Evolutionary conservation across 2,113 vertebrate species (phyloP), one percentile per base, ranked within the genome.

Genomic region (Psittacula cyanocephala): DNA sequence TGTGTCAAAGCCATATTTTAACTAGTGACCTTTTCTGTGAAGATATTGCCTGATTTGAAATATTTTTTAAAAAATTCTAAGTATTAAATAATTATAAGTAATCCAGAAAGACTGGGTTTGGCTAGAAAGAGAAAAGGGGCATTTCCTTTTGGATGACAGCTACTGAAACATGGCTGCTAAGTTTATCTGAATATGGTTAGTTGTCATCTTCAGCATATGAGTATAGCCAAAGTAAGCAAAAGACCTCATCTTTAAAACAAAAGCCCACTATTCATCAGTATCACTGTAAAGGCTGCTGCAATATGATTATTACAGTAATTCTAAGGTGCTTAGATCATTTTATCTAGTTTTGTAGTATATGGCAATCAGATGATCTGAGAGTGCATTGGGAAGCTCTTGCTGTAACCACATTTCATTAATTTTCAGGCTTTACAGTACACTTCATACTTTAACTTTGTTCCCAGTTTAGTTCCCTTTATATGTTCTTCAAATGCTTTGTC

Each of bases 401-500:
- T 77, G 13, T 71, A 69, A 44, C 6, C 4, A 31, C 9, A 11
- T 63, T 80, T 41, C 6, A 12, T 49, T 50, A 11, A 3, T 60
- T 33, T 53, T 97, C 84, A 97, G 70, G 29, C 96, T 95, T 98
- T 97, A 76, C 98, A 98, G 88, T 98, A 82, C 6, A 77, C 22
- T 2, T 97, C 95, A 89, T 98, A 98, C 59, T 98, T 97, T 11
- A 98, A 91, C 82, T 91, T 97, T 39, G 43, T 90, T 81, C 98
- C 98, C 6, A 98, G 65, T n/a, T 96, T 97, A 5, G 98, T 98
- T 91, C 97, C 96, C 79, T 92, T 97, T 86, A 98, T 23, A 19
- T 11, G 91, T 64, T 97, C 96, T 89, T 97, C 94, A 84, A 98
- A 98, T 47, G 44, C 95, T 72, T 96, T 95, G 53, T 98, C 98